A percentile compares a stretch with the other conserved stretches of the same genome.
Evolutionary conservation across 2,888 invertebrate genomes (phyloP).

Genomic region (Conus canariensis): DNA sequence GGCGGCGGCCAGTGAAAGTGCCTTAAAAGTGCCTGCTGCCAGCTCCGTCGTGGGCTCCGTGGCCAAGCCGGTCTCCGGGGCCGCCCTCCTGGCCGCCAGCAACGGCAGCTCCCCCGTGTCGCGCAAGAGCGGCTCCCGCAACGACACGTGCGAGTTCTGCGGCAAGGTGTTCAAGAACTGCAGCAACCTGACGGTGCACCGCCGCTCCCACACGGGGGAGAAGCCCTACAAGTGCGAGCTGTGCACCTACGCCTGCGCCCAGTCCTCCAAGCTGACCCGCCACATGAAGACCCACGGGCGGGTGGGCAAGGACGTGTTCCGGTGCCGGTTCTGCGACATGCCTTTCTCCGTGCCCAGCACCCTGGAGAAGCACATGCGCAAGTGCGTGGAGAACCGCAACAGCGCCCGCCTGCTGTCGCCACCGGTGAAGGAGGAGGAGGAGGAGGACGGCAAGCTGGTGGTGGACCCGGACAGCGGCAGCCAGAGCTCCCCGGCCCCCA

Average conservation of each 20-base stretch:
- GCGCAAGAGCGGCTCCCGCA: constrained; percentile 64
- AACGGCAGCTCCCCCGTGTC: constrained; percentile 46
- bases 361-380: constrained; percentile 99
- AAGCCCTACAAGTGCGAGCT: constrained; percentile 99
- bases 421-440: constrained; percentile 38
- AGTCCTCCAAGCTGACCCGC: constrained; percentile 98
- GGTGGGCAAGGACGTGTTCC: constrained; percentile 97
- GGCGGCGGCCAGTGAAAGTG: constrained; percentile 58
- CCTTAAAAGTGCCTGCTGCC: constrained; percentile 60
- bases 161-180: constrained; percentile 95
- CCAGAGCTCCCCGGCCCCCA: constrained; percentile 65
- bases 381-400: constrained; percentile 88
- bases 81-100: constrained; percentile 49
- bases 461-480: constrained; percentile 75
- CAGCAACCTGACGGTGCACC: constrained; percentile 79
- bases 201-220: constrained; percentile 85
- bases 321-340: constrained; percentile 99
- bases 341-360: constrained; percentile 99
- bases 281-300: constrained; percentile 99
- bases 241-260: constrained; percentile 99
- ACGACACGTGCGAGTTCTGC: constrained; percentile 81
- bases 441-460: background rate
- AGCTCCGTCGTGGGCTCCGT: constrained; percentile 40
- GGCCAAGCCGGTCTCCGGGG: constrained; percentile 50
- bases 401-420: constrained; percentile 51